Percentiles rank a stretch among this genome's conserved stretches.
phyloP scores from a whole-genome alignment of 2,888 invertebrate species.

The Galerucella pusilla region DNA sequence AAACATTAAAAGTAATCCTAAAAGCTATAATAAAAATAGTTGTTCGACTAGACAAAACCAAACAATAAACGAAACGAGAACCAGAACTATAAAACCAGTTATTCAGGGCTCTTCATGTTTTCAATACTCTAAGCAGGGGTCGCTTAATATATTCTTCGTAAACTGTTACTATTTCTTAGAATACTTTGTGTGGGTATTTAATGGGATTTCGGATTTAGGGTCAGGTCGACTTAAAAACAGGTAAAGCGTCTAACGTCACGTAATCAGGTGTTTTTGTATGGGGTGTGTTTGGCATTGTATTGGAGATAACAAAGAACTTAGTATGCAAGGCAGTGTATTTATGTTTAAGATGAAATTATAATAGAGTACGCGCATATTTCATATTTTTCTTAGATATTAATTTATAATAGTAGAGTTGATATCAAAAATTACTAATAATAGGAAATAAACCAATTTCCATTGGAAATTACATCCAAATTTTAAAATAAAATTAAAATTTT shows the following conservation, averaged over 20 bases:
- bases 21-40: background rate
- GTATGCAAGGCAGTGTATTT: too few species aligned
- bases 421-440: too few species aligned
- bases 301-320: background rate
- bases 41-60: background rate
- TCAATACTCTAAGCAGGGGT: background rate
- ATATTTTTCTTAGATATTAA: too few species aligned
- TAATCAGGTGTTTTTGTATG: constrained; percentile 7
- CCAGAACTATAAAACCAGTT: constrained; percentile 10
- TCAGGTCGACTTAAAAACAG: constrained; percentile 10
- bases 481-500: too few species aligned
- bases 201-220: constrained; percentile 9
- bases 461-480: too few species aligned
- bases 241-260: background rate
- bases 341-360: too few species aligned
- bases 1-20: constrained; percentile 1
- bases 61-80: background rate
- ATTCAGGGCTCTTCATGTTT: background rate
- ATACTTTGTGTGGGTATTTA: constrained; percentile 13
- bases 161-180: constrained; percentile 10
- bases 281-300: background rate
- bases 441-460: too few species aligned
- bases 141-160: constrained; percentile 16
- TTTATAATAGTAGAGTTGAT: too few species aligned
- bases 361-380: too few species aligned